Evolutionary conservation across 2,113 vertebrate genomes (phyloP).

Genomic region (Hemiprocne comata): DNA sequence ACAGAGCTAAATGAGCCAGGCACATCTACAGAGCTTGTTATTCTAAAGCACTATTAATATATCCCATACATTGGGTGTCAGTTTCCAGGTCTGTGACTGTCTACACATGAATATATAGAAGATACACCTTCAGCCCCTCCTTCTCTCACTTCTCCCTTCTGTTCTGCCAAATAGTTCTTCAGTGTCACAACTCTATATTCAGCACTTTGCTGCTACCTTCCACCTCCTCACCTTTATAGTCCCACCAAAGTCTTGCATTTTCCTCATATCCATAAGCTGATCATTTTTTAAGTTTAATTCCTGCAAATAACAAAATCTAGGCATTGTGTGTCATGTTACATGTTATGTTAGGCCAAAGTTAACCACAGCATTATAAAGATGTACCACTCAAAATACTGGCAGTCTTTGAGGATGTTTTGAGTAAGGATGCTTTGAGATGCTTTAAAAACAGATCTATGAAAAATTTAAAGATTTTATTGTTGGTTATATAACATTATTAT

Average conservation of each 20-base stretch:
- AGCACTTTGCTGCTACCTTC: background rate
- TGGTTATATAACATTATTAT: background rate
- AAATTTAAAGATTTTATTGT: background rate
- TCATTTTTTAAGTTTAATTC: background rate
- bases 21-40: background rate
- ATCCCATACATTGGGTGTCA: background rate
- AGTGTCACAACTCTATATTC: background rate
- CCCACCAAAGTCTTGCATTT: background rate
- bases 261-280: background rate
- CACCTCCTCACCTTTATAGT: background rate
- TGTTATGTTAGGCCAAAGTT: background rate
- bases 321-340: background rate
- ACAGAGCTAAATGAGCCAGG: background rate
- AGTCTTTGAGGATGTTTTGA: background rate
- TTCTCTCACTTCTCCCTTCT: background rate
- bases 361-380: background rate
- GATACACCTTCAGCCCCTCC: background rate
- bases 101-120: background rate
- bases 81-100: background rate
- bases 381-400: background rate
- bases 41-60: background rate
- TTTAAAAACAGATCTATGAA: background rate
- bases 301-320: background rate
- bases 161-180: background rate
- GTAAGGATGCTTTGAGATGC: background rate